Conservation (phyloP, 2,888 invertebrate genomes). For the Cyrtodaria siliqua region DNA sequence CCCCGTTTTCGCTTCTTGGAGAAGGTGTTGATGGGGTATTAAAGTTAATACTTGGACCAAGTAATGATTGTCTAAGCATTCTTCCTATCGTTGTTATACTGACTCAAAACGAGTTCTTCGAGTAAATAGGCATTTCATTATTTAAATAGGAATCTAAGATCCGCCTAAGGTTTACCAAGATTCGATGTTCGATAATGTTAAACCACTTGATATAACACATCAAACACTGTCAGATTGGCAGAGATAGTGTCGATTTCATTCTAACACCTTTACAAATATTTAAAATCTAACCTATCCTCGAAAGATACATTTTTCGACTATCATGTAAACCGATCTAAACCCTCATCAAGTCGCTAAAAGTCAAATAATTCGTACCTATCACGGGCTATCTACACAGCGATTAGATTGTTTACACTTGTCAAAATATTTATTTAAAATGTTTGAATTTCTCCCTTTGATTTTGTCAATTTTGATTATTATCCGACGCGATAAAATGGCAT, state of each 20-base stretch:
- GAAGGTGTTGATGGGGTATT: too few species aligned
- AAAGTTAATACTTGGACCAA: too few species aligned
- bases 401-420: conserved; percentile 19
- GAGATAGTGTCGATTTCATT: conserved; percentile 18
- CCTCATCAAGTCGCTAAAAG: background rate
- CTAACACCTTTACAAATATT: conserved; percentile 12
- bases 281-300: too few species aligned
- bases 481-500: too few species aligned
- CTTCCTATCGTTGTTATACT: too few species aligned
- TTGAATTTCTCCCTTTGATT: conserved; percentile 18
- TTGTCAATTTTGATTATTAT: background rate
- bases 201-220: conserved; percentile 36
- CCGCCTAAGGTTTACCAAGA: too few species aligned
- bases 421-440: conserved; percentile 19
- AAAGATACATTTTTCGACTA: background rate
- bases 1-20: too few species aligned
- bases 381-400: conserved; percentile 5
- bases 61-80: too few species aligned
- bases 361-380: conserved; percentile 3
- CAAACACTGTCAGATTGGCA: conserved; percentile 28
- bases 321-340: conserved; percentile 2
- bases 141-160: too few species aligned
- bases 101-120: too few species aligned
- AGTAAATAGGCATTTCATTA: too few species aligned
- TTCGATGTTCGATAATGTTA: conserved; percentile 48